Conservation (phyloP, 2,113 vertebrate genomes). For the Catharus fuscescens region DNA sequence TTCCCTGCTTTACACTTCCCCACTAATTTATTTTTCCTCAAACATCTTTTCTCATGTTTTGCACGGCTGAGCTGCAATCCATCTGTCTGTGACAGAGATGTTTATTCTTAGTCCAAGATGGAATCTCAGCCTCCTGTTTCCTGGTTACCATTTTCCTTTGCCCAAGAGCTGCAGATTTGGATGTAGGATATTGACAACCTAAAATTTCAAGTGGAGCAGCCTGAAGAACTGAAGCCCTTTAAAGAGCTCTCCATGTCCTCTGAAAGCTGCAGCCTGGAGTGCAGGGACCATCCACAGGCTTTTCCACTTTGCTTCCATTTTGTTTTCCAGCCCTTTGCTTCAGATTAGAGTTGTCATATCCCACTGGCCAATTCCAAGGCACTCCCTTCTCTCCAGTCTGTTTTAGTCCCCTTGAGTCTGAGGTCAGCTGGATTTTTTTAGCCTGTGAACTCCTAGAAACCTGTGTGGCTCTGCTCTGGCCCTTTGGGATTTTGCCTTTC, state of each 20-base stretch:
- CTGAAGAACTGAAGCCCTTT: neutral
- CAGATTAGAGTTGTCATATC: neutral
- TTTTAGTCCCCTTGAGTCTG: neutral
- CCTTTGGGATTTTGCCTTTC: conserved; percentile 10
- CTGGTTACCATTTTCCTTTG: conserved; percentile 13
- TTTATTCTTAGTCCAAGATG: conserved; percentile 28
- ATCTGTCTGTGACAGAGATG: neutral
- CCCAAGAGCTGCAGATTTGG: neutral
- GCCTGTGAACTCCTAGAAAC: neutral
- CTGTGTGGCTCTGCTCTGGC: neutral
- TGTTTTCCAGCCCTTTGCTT: neutral
- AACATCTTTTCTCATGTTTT: neutral
- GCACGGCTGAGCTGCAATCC: neutral
- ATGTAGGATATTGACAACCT: neutral
- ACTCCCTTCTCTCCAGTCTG: neutral
- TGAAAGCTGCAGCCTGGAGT: rapidly evolving
- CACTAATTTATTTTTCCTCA: neutral
- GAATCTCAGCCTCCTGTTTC: conserved; percentile 16
- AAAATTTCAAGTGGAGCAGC: neutral
- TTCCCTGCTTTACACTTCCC: neutral
- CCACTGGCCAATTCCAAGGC: neutral
- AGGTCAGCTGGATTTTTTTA: conserved; percentile 31
- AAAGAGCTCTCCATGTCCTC: neutral
- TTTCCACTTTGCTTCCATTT: neutral
- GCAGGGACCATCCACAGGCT: neutral